phyloP scores from a whole-genome alignment of 2,888 invertebrate genomes.

The Lepetodrilus schrolli region DNA sequence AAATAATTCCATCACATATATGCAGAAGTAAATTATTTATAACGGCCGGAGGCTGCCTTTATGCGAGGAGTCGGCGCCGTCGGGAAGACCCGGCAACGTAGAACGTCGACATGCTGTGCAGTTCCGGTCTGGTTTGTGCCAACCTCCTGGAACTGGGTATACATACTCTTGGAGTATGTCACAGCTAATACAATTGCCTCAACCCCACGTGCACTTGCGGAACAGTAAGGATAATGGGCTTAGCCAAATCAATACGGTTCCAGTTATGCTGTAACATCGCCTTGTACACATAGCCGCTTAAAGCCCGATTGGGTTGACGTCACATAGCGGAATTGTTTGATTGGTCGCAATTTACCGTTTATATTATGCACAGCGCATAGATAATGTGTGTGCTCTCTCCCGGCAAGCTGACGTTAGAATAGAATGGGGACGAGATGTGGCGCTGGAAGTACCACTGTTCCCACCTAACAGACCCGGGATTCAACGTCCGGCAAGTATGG shows the following conservation, averaged over 20 bases:
- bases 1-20: slow-evolving; percentile 26
- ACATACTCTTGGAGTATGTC: background rate
- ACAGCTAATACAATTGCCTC: background rate
- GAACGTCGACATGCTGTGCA: background rate
- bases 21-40: slow-evolving; percentile 19
- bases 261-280: slow-evolving; percentile 25
- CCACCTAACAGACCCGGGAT: background rate
- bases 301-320: slow-evolving; percentile 25
- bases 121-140: background rate
- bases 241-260: slow-evolving; percentile 27
- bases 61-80: too few species aligned
- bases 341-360: slow-evolving; percentile 30
- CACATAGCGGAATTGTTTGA: slow-evolving; percentile 29
- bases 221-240: slow-evolving; percentile 4
- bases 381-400: slow-evolving; percentile 27
- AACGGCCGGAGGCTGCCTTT: background rate
- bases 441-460: slow-evolving; percentile 3
- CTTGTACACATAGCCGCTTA: slow-evolving; percentile 19
- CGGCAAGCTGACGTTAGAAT: background rate
- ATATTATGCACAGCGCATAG: slow-evolving; percentile 31
- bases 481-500: background rate
- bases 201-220: background rate
- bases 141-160: too few species aligned
- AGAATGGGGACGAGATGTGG: slow-evolving; percentile 22
- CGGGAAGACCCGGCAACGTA: too few species aligned